Base-by-base conservation (phyloP, 2,888 invertebrate species). In the Blastobasis lacticolella region DNA sequence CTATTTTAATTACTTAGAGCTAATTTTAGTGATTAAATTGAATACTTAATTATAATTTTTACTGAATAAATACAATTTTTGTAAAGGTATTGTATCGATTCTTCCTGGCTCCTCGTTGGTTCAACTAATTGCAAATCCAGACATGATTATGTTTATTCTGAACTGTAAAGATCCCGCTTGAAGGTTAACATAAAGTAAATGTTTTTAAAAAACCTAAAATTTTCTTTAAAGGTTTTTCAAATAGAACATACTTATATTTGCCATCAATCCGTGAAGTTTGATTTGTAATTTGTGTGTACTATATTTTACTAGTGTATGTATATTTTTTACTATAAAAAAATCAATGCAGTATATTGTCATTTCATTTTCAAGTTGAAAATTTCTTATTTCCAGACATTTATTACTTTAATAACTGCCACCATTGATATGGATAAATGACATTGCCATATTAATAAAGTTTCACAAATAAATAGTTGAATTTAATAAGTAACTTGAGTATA, bases 271-370 rank as follows among this genome's bases (percentile, higher is more conserved):
- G 37, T 41, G 40, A 41, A 41, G 48, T 48, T 40, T 23, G 38
- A 40, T 47, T 46, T 37, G 10, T 36, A 45, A 46, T 37, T 5
- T 54, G 73, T 79, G 78, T 87, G 83, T 85, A 84, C 78, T 79
- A 78, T 75, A 75, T 82, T 83, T 82, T 79, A 78, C 75, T 74
- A 78, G 75, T 81, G 77, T 82, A 79, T 87, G 83, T 86, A 86
- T 86, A 82, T 86, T 88, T 81, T 83, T 85, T 86, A 83, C 78
- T 86, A 87, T 87, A 87, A 88, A 88, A 86, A 77, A 78, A 81
- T 84, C 85, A 84, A 86, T 85, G 85, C 84, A 76, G 49, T 53
- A 78, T 67, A 60, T 64, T 64, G 72, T 57, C 71, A 71, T 87
- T 86, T 85, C 62, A 79, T 84, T 86, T 76, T 52, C 52, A 57